These are phyloP conservation scores for Parthenolecanium corni DNA, from an alignment of 2,888 invertebrate species.

Conservation along the genomic window DNA sequence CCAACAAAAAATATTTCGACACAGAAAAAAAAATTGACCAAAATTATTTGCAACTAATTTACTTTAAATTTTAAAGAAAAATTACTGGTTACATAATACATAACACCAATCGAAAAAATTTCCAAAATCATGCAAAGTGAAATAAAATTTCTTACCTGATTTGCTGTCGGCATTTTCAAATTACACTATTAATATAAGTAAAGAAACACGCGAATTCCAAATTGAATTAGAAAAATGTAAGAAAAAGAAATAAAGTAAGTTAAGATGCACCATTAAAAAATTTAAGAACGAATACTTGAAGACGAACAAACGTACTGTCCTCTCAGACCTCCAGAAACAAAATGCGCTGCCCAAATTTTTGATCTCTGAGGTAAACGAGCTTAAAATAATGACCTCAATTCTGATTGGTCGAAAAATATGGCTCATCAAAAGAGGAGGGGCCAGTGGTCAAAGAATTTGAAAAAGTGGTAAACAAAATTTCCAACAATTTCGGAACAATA, in stretches of 20 bases:
- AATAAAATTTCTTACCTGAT: no score
- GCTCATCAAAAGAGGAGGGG: not conserved
- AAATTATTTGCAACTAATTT: no score
- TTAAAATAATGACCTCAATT: not conserved
- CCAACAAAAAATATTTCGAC: no score
- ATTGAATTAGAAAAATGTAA: not conserved
- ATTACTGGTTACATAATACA: not conserved
- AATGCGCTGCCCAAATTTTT: slow-evolving; percentile 6
- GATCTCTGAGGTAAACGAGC: slow-evolving; percentile 15
- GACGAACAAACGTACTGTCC: not conserved
- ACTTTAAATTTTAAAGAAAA: not conserved
- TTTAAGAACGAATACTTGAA: not conserved
- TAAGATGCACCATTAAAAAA: not conserved
- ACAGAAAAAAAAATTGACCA: no score
- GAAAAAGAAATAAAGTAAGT: not conserved
- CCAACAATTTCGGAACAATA: not conserved
- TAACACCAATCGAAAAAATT: no score
- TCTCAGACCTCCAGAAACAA: slow-evolving; percentile 6
- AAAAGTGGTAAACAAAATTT: slow-evolving; percentile 13
- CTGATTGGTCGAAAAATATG: slow-evolving; percentile 11
- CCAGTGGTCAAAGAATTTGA: not conserved
- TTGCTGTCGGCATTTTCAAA: not conserved
- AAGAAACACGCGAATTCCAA: not conserved
- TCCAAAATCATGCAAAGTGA: no score
- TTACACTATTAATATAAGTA: no score